A percentile compares a stretch with the other conserved stretches of the same genome.
phyloP scores from a whole-genome alignment of 2,797 vertebrate species.

The Urocyon cinereoargenteus region DNA sequence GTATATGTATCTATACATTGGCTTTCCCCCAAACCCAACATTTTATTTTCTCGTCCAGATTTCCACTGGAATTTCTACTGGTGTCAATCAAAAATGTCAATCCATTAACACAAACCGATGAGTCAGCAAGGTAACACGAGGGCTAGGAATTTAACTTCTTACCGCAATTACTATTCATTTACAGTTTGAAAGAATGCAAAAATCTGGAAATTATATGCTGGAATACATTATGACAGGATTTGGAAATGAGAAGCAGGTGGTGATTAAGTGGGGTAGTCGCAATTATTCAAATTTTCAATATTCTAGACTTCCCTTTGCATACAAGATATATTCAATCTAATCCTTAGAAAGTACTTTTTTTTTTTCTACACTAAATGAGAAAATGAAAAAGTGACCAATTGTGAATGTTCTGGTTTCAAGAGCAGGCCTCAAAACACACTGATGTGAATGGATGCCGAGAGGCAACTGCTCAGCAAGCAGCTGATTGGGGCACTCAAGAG shows the following conservation, averaged over 20 bases:
- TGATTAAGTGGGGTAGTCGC: slow-evolving; percentile 67
- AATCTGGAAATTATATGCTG: slow-evolving; percentile 65
- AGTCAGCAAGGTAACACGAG: not conserved
- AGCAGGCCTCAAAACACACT: not conserved
- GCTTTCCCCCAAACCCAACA: not conserved
- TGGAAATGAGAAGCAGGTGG: slow-evolving; percentile 65
- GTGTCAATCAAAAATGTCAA: not conserved
- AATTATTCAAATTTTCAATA: slow-evolving; percentile 33
- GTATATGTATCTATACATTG: rapidly evolving
- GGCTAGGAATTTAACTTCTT: not conserved
- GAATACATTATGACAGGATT: not conserved
- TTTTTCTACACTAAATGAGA: not conserved
- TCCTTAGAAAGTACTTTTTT: slow-evolving; percentile 16
- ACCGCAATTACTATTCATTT: not conserved
- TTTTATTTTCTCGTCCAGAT: slow-evolving; percentile 4
- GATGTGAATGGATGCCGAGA: slow-evolving; percentile 71
- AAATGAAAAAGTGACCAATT: slow-evolving; percentile 21
- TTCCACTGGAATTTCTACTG: not conserved
- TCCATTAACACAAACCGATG: not conserved
- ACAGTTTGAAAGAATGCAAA: slow-evolving; percentile 46
- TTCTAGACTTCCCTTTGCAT: not conserved
- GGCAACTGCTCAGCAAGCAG: slow-evolving; percentile 64
- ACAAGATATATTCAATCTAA: not conserved
- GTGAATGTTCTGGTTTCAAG: not conserved
- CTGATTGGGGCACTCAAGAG: slow-evolving; percentile 75